Conservation (phyloP, 1,140 invertebrate genomes). For the Papilio xuthus region DNA sequence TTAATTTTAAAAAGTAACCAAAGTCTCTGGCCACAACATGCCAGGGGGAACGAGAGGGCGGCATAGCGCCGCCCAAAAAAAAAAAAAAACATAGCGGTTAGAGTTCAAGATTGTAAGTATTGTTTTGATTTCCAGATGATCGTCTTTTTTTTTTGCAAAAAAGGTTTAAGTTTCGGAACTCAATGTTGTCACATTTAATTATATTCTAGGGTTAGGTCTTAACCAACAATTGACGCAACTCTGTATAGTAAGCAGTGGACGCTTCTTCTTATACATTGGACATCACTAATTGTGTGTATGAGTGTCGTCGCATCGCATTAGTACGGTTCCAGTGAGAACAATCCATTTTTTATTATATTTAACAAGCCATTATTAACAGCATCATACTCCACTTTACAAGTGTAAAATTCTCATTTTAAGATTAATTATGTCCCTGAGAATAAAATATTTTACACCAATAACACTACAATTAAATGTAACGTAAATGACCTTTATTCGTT, state of each 20-base stretch:
- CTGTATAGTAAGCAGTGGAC: too few species aligned
- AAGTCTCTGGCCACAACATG: too few species aligned
- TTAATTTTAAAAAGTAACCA: too few species aligned
- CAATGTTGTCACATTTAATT: neutral
- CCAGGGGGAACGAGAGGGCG: too few species aligned
- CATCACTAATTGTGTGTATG: too few species aligned
- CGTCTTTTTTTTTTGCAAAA: neutral
- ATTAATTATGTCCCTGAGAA: conserved; percentile 19
- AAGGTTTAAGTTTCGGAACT: neutral
- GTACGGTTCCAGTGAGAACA: neutral
- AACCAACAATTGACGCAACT: too few species aligned
- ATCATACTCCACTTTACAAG: neutral
- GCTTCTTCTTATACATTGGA: too few species aligned
- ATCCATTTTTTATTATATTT: neutral
- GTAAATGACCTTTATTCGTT: conserved; percentile 13
- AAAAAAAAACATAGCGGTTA: conserved; percentile 6
- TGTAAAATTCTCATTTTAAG: neutral
- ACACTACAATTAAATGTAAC: neutral
- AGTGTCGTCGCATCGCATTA: too few species aligned
- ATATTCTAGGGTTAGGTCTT: too few species aligned
- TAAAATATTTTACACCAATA: neutral
- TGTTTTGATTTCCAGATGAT: neutral
- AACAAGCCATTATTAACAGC: neutral
- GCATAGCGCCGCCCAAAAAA: too few species aligned
- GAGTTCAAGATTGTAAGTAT: neutral